Conservation (phyloP, 2,113 vertebrate genomes). For the Thryonomys swinderianus region DNA sequence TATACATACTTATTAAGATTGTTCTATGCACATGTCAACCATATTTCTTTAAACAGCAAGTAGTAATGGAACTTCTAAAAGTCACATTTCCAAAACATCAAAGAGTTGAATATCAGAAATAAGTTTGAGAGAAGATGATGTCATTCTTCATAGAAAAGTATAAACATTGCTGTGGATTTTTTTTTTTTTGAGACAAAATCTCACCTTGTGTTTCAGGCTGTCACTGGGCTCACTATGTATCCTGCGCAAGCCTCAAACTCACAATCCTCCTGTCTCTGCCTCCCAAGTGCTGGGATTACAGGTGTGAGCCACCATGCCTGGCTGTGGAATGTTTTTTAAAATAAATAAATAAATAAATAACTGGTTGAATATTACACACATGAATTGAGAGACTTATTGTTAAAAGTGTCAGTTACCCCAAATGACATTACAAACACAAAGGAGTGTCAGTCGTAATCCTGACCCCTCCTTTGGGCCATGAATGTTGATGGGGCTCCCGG, state of each 20-base stretch:
- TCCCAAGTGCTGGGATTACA: no score
- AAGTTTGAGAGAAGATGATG: neutral
- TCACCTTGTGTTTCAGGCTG: no score
- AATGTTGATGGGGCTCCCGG: neutral
- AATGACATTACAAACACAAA: neutral
- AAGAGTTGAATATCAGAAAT: neutral
- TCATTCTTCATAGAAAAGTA: neutral
- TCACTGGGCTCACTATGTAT: no score
- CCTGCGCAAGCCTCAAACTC: no score
- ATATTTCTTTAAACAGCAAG: slow-evolving; percentile 9
- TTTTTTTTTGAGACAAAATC: no score
- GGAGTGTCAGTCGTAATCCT: neutral
- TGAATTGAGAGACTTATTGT: neutral
- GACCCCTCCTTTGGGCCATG: neutral
- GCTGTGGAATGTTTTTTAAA: no score
- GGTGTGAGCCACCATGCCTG: no score
- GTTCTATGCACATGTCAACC: neutral
- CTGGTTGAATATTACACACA: neutral
- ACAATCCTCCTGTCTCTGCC: no score
- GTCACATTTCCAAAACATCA: slow-evolving; percentile 11
- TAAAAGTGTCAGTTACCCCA: neutral
- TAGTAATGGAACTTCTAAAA: neutral
- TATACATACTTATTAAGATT: neutral
- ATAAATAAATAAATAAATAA: neutral
- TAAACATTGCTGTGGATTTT: neutral